These are phyloP conservation scores for Myopa tessellatipennis DNA, from an alignment of 2,888 invertebrate species.

Conservation along the genomic window DNA sequence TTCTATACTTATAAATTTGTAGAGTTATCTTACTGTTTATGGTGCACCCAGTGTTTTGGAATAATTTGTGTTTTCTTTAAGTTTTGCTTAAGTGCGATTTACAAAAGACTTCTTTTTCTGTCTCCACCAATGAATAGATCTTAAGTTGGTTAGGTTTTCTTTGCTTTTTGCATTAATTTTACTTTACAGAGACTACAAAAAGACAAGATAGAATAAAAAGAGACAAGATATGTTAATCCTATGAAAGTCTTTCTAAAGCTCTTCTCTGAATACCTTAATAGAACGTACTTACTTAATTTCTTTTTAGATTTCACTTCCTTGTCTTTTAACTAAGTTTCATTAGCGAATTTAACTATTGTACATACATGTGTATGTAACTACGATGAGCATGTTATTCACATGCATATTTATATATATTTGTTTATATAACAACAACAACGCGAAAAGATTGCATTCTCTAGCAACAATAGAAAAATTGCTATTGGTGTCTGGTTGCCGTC, in stretches of 20 bases:
- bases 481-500: too few species aligned
- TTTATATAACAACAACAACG: too few species aligned
- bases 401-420: too few species aligned
- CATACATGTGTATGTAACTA: not conserved
- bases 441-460: too few species aligned
- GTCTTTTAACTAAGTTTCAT: slow-evolving; percentile 1
- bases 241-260: not conserved
- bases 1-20: not conserved
- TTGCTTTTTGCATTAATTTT: not conserved
- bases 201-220: not conserved
- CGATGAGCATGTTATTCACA: too few species aligned
- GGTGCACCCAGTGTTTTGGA: too few species aligned
- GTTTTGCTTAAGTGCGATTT: not conserved
- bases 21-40: too few species aligned
- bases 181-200: not conserved
- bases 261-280: not conserved
- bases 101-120: not conserved
- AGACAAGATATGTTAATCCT: too few species aligned
- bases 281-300: not conserved
- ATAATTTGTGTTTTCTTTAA: not conserved
- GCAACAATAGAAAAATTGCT: too few species aligned
- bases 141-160: too few species aligned
- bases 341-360: not conserved
- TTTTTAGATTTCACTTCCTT: not conserved
- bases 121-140: too few species aligned